phyloP scores from a whole-genome alignment of 2,797 vertebrate genomes.

The Lagocephalus sceleratus region DNA sequence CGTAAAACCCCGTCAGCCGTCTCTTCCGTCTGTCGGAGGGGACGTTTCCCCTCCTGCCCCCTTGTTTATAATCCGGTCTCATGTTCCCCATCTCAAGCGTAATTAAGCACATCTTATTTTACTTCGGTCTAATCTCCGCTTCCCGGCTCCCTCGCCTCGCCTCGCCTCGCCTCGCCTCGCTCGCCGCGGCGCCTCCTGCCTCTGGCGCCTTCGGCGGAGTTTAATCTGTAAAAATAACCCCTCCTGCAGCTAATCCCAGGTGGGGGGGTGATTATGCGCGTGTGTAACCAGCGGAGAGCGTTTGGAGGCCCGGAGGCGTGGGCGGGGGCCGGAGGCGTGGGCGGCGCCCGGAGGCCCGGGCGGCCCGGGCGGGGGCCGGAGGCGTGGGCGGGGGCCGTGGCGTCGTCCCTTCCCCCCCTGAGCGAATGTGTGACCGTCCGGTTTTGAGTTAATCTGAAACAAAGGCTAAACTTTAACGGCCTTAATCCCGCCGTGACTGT shows the following conservation, averaged over 20 bases:
- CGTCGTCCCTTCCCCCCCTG: too few species aligned
- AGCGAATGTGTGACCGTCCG: background rate
- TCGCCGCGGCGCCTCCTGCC: constrained; percentile 10
- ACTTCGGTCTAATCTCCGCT: constrained; percentile 15
- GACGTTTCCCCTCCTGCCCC: constrained; percentile 5
- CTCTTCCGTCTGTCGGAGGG: constrained; percentile 21
- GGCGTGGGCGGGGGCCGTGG: background rate
- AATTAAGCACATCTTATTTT: constrained; percentile 20
- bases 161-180: background rate
- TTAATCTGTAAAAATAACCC: constrained; percentile 10
- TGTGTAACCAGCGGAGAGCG: too few species aligned
- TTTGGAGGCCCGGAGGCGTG: background rate
- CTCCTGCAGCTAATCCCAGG: background rate
- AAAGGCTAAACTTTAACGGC: too few species aligned
- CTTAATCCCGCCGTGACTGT: too few species aligned
- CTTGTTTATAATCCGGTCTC: constrained; percentile 30
- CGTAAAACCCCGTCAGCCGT: constrained; percentile 36
- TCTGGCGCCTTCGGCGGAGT: constrained; percentile 1
- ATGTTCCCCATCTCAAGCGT: constrained; percentile 24
- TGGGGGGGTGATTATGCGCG: background rate
- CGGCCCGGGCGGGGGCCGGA: too few species aligned
- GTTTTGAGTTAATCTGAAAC: too few species aligned
- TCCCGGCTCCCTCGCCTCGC: constrained; percentile 7
- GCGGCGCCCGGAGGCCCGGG: background rate
- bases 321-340: too few species aligned